These are phyloP conservation scores for Sparidentex hasta DNA, from an alignment of 2,797 vertebrate genomes.

Conservation along the genomic window DNA sequence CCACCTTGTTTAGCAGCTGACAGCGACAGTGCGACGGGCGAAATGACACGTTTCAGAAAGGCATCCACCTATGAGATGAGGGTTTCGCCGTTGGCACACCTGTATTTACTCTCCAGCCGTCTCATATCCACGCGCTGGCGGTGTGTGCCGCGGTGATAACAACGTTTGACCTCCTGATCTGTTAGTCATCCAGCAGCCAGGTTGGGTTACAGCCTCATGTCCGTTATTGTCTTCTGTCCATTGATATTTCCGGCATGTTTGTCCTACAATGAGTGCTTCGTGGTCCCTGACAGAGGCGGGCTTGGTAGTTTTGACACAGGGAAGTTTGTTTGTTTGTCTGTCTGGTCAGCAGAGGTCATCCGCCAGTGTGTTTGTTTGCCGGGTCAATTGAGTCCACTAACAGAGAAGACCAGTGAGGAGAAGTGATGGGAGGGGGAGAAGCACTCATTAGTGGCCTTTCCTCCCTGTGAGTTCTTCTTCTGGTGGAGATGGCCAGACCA, in stretches of 20 bases:
- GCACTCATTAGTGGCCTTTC: constrained; percentile 67
- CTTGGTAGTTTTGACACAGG: constrained; percentile 63
- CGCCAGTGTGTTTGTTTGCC: constrained; percentile 77
- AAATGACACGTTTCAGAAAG: constrained; percentile 64
- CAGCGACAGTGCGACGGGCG: constrained; percentile 33
- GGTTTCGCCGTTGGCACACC: constrained; percentile 52
- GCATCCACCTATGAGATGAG: constrained; percentile 34
- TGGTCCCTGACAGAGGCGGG: constrained; percentile 44
- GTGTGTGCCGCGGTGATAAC: constrained; percentile 27
- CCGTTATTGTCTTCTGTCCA: constrained; percentile 42
- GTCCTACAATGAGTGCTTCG: constrained; percentile 53
- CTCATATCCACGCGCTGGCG: constrained; percentile 8
- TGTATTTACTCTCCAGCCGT: constrained; percentile 61
- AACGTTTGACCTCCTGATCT: constrained; percentile 43
- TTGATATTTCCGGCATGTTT: constrained; percentile 70
- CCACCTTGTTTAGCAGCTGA: constrained; percentile 73
- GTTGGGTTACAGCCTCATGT: constrained; percentile 41
- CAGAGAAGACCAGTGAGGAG: constrained; percentile 53
- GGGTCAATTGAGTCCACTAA: constrained; percentile 79
- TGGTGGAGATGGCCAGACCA: constrained; percentile 75
- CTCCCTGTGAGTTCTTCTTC: constrained; percentile 73
- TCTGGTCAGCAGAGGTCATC: constrained; percentile 80
- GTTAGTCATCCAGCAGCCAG: constrained; percentile 37
- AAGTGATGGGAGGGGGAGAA: constrained; percentile 50
- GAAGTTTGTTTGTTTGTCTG: constrained; percentile 82